Evolutionary conservation across 2,888 invertebrate species (phyloP).

Genomic region (Labia minor): DNA sequence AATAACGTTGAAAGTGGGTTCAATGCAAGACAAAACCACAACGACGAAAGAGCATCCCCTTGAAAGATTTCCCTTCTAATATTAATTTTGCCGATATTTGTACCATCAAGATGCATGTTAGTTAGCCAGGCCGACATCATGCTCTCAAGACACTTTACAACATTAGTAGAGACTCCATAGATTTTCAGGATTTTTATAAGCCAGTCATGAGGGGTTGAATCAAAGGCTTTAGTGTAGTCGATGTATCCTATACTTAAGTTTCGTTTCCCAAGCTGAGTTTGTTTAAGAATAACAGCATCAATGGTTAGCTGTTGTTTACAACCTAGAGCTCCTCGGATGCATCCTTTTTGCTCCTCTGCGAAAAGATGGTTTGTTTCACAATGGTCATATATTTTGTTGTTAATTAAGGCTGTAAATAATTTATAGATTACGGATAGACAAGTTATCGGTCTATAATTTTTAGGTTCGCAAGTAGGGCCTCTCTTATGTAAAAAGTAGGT

Average conservation of each 20-base stretch:
- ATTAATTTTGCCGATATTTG: neutral
- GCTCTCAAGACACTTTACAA: too few relatives aligned
- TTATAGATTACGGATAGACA: neutral
- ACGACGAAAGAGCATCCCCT: neutral
- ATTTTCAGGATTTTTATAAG: neutral
- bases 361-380: too few relatives aligned
- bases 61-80: conserved; percentile 13
- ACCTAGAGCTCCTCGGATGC: too few relatives aligned
- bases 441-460: neutral
- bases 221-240: neutral
- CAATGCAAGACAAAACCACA: neutral
- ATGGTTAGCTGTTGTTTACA: neutral
- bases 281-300: neutral
- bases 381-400: too few relatives aligned
- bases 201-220: conserved; percentile 4
- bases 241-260: neutral
- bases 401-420: neutral
- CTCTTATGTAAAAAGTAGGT: neutral
- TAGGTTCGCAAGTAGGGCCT: neutral
- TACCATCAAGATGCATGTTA: neutral
- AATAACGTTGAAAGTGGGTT: too few relatives aligned
- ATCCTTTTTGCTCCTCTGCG: too few relatives aligned
- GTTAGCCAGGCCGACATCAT: too few relatives aligned
- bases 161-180: neutral
- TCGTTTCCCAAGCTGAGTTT: conserved; percentile 22